Base-by-base conservation (phyloP, 37 sponge, comb jelly and placozoan genomes). In the Crambe crambe region DNA sequence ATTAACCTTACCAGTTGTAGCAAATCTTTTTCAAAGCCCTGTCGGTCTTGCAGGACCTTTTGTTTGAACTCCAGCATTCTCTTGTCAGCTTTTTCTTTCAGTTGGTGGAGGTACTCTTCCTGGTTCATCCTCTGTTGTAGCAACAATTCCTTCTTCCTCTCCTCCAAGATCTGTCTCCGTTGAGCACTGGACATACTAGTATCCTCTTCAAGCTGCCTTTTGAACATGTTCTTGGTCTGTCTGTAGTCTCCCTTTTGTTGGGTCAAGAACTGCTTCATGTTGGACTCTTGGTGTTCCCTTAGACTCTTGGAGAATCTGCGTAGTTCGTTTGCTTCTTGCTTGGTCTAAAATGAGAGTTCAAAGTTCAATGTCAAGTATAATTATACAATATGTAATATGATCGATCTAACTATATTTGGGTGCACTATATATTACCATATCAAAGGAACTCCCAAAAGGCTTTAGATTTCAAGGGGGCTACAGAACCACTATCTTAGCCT, bases 211-310 rank as follows among this genome's bases (percentile, higher is more conserved):
- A 90, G 76, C 77, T 83, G 77, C 82, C 85, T 90, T 70, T 91
- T 97, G 87, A 74, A 95, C 27, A 86, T 37, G 21, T 38, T 64
- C 38, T 94, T 97, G 38, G 90, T 83, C 2, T 72, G 34, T n/a
- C 87, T 78, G 62, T 84, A 92, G 56, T 97, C 96, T 20, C 64
- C 67, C 70, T 95, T 97, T 80, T 95, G 97, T 70, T 89, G 86
- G 64, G 75, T 59, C 29, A 86, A 67, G 67, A 97, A 97, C 15
- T 61, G 74, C 60, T 95, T 97, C 97, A 97, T 95, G 69, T 97
- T 93, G 8, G 73, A 36, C 12, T 97, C 97, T 37, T 94, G 90
- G 18, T 39, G 37, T 2, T 97, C 97, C 65, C 83, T 89, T 18
- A 89, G 84, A 0, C 71, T 42, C 51, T 68, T 83, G 63, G 69